These are phyloP conservation scores for Ctenopoma kingsleyae DNA, from an alignment of 2,797 vertebrate species.

Conservation along the genomic window DNA sequence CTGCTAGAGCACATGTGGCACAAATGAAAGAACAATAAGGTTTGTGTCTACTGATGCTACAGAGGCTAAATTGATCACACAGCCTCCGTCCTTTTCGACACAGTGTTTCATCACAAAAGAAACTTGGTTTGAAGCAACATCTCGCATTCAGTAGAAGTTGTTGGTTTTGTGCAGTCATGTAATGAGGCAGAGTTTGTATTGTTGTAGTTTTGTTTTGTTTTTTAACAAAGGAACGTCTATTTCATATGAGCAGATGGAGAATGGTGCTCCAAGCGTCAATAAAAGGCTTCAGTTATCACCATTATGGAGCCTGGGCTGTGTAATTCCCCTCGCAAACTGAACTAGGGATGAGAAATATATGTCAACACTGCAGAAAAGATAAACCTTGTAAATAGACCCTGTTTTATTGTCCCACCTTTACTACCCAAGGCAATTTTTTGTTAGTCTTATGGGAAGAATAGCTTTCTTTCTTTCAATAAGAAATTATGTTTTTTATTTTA, in stretches of 20 bases:
- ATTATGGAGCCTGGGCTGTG: constrained; percentile 17
- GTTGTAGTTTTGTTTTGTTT: constrained; percentile 38
- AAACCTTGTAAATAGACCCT: constrained; percentile 4
- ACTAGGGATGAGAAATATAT: constrained; percentile 36
- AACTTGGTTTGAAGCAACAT: constrained; percentile 23
- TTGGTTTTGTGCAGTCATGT: constrained; percentile 28
- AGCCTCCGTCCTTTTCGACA: constrained; percentile 6
- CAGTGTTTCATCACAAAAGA: constrained; percentile 29
- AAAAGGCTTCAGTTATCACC: constrained; percentile 48
- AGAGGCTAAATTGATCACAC: constrained; percentile 5
- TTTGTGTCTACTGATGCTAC: neutral
- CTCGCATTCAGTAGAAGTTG: neutral
- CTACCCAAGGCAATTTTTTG: neutral
- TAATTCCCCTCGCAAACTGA: constrained; percentile 23
- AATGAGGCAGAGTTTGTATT: constrained; percentile 23
- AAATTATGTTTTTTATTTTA: constrained; percentile 6
- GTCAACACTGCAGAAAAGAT: constrained; percentile 20
- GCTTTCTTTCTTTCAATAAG: constrained; percentile 4
- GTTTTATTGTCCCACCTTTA: constrained; percentile 29
- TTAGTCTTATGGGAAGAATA: constrained; percentile 14
- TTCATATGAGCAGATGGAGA: constrained; percentile 36
- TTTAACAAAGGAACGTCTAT: constrained; percentile 25
- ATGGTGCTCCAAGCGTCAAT: constrained; percentile 29
- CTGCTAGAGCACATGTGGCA: neutral
- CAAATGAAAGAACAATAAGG: neutral